phyloP scores from a whole-genome alignment of 2,888 invertebrate species.

The Mycogona germanica region DNA sequence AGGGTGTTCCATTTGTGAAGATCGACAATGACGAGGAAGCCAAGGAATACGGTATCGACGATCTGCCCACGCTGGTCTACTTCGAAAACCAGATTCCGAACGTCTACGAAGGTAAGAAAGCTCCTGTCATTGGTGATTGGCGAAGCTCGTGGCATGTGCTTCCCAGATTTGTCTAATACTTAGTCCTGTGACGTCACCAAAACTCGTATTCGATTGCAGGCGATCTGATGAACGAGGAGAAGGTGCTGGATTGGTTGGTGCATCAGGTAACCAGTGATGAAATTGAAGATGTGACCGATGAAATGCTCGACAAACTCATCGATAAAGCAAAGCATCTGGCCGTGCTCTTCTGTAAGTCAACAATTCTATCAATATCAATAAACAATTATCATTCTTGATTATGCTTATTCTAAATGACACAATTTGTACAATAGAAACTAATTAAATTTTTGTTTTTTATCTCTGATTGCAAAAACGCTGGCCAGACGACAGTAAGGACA shows the following conservation, averaged over 20 bases:
- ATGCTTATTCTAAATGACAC: not conserved
- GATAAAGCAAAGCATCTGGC: slow-evolving; percentile 24
- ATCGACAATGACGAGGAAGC: slow-evolving; percentile 46
- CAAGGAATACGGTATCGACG: slow-evolving; percentile 67
- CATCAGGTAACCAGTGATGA: slow-evolving; percentile 25
- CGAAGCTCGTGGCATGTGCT: too few relatives aligned
- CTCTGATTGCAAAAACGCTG: too few relatives aligned
- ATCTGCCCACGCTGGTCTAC: slow-evolving; percentile 63
- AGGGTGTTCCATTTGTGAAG: slow-evolving; percentile 29
- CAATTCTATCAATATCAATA: too few relatives aligned
- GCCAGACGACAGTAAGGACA: slow-evolving; percentile 80
- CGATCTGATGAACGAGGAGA: slow-evolving; percentile 24
- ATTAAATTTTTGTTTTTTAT: slow-evolving; percentile 25
- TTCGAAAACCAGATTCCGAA: slow-evolving; percentile 46
- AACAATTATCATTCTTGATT: not conserved
- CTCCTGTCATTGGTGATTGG: too few relatives aligned
- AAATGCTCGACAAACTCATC: slow-evolving; percentile 25
- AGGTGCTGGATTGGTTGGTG: slow-evolving; percentile 25
- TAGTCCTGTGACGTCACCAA: not conserved
- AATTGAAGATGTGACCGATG: slow-evolving; percentile 26
- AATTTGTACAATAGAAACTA: not conserved
- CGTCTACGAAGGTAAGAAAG: slow-evolving; percentile 36
- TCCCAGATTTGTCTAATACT: not conserved
- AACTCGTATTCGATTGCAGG: slow-evolving; percentile 19
- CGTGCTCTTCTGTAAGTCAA: slow-evolving; percentile 26